Evolutionary conservation across 1,140 invertebrate genomes (phyloP), one percentile per base, ranked within the genome.

Genomic region (Mycetomoellerius zeteki): DNA sequence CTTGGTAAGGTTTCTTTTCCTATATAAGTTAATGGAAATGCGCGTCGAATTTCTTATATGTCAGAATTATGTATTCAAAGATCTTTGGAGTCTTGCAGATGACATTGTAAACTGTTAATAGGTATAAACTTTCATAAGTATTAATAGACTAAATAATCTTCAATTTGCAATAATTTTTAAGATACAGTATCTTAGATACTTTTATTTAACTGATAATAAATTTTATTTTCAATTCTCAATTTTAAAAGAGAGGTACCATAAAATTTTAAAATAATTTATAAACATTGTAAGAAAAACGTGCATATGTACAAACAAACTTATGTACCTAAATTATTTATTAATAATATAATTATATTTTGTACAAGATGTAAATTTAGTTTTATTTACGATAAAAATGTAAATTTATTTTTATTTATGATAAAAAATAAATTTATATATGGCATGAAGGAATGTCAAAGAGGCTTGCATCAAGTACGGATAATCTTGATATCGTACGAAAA

Each of bases 11-110:
- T 54, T 85, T 88, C 86, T 87, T 87, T 87, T 73, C 72, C 47
- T 62, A 62, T 64, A 65, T 77, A 73, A 82, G 72, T 86, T 90
- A 82, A 90, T 89, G 85, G 80, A 89, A 90, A 90, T 77, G 75
- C 67, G 50, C 33, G 65, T 71, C n/a, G n/a, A 56, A 71, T 81
- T 71, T 56, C 65, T 81, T 71, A 30, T 27, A 43, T 21, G 33
- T 3, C 50, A n/a, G 16, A 16, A 24, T 43, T 43, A 69, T 3
- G 2, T 30, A 30, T 50, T 33, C 43, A 16, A 16, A 43, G 12
- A 43, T 27, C 16, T 5, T 10, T 8, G 1, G 21, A 19, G 30
- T 75, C 58, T 75, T 58, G 30, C n/a, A 19, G 21, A 43, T 60
- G 33, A 75, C 37, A 50, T 14, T 16, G 65, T 47, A 47, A 43